A percentile compares a stretch with the other conserved stretches of the same genome.
phyloP scores from a whole-genome alignment of 2,113 vertebrate species.

The Ardeotis arabs region DNA sequence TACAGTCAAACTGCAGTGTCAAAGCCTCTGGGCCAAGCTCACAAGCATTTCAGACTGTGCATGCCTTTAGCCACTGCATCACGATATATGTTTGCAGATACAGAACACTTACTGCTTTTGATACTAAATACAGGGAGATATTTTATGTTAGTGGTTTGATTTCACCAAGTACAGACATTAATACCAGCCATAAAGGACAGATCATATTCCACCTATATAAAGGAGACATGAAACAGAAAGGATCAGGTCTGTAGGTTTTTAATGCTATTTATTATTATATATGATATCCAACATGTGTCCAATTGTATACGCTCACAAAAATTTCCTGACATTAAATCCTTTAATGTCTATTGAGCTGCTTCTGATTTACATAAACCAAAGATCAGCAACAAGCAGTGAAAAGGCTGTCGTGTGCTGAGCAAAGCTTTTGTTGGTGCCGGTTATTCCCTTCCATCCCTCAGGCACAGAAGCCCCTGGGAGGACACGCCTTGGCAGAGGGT shows the following conservation, averaged over 20 bases:
- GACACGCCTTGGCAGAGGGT: neutral
- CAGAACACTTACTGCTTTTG: neutral
- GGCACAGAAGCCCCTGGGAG: neutral
- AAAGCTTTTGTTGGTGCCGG: neutral
- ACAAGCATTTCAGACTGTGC: neutral
- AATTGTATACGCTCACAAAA: neutral
- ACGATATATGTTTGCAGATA: neutral
- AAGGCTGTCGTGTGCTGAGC: neutral
- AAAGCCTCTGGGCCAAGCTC: neutral
- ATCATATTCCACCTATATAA: neutral
- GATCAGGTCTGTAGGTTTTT: neutral
- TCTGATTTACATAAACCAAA: neutral
- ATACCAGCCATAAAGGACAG: neutral
- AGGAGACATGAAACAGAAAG: neutral
- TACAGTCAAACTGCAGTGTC: neutral
- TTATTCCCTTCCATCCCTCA: neutral
- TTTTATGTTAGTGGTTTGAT: neutral
- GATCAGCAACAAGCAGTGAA: neutral
- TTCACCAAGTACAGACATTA: neutral
- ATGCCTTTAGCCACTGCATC: neutral
- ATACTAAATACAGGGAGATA: neutral
- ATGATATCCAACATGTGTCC: neutral
- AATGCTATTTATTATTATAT: neutral
- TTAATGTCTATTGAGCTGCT: neutral
- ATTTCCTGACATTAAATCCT: neutral